Percentiles rank a stretch among this genome's conserved stretches.
phyloP scores from a whole-genome alignment of 2,888 invertebrate genomes.

The Cataglyphis albicans region DNA sequence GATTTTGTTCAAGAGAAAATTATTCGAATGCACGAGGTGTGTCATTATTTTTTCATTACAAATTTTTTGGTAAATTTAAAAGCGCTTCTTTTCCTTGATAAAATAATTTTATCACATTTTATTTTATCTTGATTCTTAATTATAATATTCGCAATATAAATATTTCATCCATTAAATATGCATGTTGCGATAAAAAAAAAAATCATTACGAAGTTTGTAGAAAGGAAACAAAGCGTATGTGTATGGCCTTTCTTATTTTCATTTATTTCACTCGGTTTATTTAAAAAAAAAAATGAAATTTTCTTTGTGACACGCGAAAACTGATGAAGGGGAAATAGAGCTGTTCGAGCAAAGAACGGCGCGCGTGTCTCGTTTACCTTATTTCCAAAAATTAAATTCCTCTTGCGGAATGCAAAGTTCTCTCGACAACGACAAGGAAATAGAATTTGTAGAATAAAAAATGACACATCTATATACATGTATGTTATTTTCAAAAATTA shows the following conservation, averaged over 20 bases:
- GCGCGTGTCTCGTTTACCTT: constrained; percentile 1
- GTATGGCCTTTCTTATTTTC: not conserved
- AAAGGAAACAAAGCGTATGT: not conserved
- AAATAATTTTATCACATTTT: not conserved
- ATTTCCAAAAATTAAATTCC: constrained; percentile 32
- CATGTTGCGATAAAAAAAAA: not conserved
- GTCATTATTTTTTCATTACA: not conserved
- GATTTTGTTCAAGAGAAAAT: not conserved
- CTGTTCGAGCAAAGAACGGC: constrained; percentile 19
- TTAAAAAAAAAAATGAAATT: constrained; percentile 35
- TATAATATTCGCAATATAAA: constrained; percentile 8
- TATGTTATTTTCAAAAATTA: constrained; percentile 40
- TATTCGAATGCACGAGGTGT: not conserved
- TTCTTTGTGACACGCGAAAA: not conserved
- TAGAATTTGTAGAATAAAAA: constrained; percentile 33
- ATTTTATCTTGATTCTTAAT: constrained; percentile 9
- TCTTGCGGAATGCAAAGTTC: constrained; percentile 7
- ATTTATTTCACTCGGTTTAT: constrained; percentile 18
- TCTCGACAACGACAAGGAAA: constrained; percentile 27
- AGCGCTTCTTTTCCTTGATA: not conserved
- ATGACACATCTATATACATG: constrained; percentile 3
- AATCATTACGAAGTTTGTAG: not conserved
- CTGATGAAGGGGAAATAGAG: constrained; percentile 45
- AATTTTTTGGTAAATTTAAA: not conserved
- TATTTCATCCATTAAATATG: not conserved